Evolutionary conservation across 23 tunicate genomes (phyloP), one percentile per base, ranked within the genome.

Genomic region (Trididemnum nubilum): DNA sequence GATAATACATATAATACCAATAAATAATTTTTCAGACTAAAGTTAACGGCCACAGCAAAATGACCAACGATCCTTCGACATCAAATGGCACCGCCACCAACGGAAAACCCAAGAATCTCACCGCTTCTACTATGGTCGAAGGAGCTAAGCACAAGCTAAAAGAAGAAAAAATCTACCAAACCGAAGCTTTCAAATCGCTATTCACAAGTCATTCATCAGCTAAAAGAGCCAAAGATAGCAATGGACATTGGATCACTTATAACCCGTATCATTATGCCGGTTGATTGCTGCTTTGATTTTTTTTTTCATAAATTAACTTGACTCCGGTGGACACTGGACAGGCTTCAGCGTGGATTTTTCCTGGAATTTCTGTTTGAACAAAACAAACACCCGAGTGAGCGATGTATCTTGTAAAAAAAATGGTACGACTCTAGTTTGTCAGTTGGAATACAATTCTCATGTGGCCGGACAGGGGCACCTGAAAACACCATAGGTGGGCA

Each of bases 221-320:
- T 36, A 93, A 93, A 67, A 51, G 98, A 57, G 81, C 85, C 9
- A 87, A 88, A 34, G 93, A 93, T 50, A 73, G 80, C 36, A 88
- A 84, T 51, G 87, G 87, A 24, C 89, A 84, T 76, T 93, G 98
- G 98, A 76, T 91, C 22, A 91, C 97, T 21, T 91, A 91, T 60
- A 91, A 91, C 67, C 97, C 97, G 2, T 91, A 91, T 44, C 97
- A 91, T 77, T 91, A 84, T 37, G 83, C 90, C 23, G 90, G 90
- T n/a, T 67, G 38, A 67, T 61, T n/a, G n/a, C n/a, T n/a, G n/a
- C n/a, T n/a, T n/a, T n/a, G n/a, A n/a, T n/a, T n/a, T n/a, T n/a
- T n/a, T n/a, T n/a, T n/a, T n/a, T n/a, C n/a, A n/a, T n/a, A n/a
- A n/a, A n/a, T n/a, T n/a, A n/a, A n/a, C n/a, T n/a, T n/a, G n/a